Conservation (phyloP, 1,140 invertebrate genomes). For the Pseudomyrmex flavicornis region DNA sequence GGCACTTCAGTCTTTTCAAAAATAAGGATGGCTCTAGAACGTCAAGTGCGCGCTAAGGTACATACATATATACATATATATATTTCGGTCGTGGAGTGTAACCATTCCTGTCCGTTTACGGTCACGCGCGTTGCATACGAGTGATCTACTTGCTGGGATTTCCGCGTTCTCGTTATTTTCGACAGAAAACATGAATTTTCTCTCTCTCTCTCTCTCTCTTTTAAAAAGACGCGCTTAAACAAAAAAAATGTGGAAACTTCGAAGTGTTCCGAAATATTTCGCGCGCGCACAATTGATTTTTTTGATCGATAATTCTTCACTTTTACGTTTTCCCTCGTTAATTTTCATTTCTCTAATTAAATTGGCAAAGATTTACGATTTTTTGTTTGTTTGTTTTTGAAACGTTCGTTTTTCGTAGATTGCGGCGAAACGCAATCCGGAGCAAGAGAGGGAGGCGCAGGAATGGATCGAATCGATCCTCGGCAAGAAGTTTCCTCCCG, state of each 20-base stretch:
- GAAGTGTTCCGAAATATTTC: neutral
- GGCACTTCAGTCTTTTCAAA: conserved; percentile 82
- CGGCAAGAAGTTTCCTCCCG: conserved; percentile 91
- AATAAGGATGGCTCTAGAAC: conserved; percentile 91
- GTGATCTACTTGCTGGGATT: conserved; percentile 11
- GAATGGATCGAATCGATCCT: conserved; percentile 95
- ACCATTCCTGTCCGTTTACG: conserved; percentile 20
- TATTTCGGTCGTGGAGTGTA: conserved; percentile 21
- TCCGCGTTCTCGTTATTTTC: neutral
- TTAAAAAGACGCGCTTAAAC: no score
- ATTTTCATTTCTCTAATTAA: no score
- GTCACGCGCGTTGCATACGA: conserved; percentile 4
- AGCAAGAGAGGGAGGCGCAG: conserved; percentile 93
- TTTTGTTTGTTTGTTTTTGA: neutral
- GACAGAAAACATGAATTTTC: neutral
- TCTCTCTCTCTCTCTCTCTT: no score
- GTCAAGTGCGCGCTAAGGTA: conserved; percentile 92
- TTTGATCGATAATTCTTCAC: no score
- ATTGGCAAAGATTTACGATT: neutral
- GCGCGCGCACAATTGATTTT: no score
- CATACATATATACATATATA: conserved; percentile 81
- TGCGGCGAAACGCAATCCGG: conserved; percentile 92
- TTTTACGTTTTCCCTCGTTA: no score
- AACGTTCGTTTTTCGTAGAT: conserved; percentile 85
- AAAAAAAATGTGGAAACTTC: neutral